Base-by-base conservation (phyloP, 1,140 invertebrate species). In the Trichonephila inaurata region DNA sequence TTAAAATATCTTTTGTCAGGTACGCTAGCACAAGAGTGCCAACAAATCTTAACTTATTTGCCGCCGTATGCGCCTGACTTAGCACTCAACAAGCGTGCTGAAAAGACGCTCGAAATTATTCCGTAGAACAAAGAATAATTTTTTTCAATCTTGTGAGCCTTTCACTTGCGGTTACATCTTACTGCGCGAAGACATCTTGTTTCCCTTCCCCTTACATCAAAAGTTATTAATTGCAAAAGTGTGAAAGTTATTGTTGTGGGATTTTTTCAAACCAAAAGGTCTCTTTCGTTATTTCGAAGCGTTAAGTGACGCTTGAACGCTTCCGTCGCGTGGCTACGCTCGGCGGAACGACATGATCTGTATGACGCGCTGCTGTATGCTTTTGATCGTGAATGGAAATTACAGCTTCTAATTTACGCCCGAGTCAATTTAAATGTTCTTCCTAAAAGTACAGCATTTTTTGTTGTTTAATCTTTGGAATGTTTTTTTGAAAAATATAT, bases 161-260 rank as follows among this genome's bases (percentile, higher is more conserved):
- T 77, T 77, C 72, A 18, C 28, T 40, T 58, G 82, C 51, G 82
- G 40, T 85, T 85, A 85, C 28, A n/a, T 8, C 28, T 87, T 64
- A 87, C 40, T 33, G 44, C 44, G 19, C 18, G 51, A 19, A 14
- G 81, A 58, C 61, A 21, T 89, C 64, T 89, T 89, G 21, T 89
- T 89, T 72, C 87, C 51, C 19, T 72, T 64, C 60, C 51, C 21
- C n/a, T 24, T 51, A 66, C 33, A 89, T 89, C 87, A 89, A 89
- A 72, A 69, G 33, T 40, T 64, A 89, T 89, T 89, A 89, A 89
- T 89, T 89, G 64, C 62, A 66, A 19, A 89, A 89, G 87, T 69
- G 87, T 58, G 28, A 16, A 87, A 61, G 24, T 89, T 89, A 89
- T 89, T 69, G 87, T 89, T 66, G 24, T 28, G 33, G 14, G 16